Evolutionary conservation across 2,797 vertebrate genomes (phyloP), one percentile per base, ranked within the genome.

Genomic region (Sebastes taczanowskii): DNA sequence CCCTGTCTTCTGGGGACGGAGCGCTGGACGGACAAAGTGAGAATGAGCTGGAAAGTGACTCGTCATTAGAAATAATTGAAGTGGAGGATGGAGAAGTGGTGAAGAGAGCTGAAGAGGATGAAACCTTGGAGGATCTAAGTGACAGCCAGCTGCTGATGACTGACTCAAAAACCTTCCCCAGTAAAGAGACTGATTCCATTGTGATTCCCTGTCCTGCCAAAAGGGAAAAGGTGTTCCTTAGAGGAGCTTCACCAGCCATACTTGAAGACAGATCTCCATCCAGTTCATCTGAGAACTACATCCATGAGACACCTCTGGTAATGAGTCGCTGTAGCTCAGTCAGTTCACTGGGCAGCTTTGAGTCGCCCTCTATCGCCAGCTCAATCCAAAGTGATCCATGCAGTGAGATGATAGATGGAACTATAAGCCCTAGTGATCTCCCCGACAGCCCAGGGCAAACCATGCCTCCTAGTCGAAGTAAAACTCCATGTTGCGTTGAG

Each of bases 311-410:
- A 0, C 99, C 99, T 0, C 94, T 99, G 76, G 97, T 99, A 22
- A 97, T 99, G 96, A 99, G 98, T 78, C 97, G 99, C 77, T 99
- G 99, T 90, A 99, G 99, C 86, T 99, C 99, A 0, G 98, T 99
- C 78, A 99, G 98, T 89, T 99, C 99, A 0, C 87, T 99, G 81
- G 98, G 98, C 71, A 99, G 98, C 90, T 99, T 99, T 4, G 98
- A 99, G 88, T 98, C 97, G 73, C 97, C 96, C 0, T 99, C 98
- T 74, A 99, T 99, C 4, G 99, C 97, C 84, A 99, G 98, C 91
- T 99, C 99, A 20, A 98, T 99, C 86, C 97, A 97, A 87, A 99
- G 99, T 2, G 99, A 99, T 87, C 99, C 98, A 0, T 99, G 98
- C 92, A 99, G 99, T 0, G 99, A 98, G 87, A 98, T 98, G 97